Evolutionary conservation across 2,113 vertebrate genomes (phyloP).

Genomic region (Tragelaphus scriptus): DNA sequence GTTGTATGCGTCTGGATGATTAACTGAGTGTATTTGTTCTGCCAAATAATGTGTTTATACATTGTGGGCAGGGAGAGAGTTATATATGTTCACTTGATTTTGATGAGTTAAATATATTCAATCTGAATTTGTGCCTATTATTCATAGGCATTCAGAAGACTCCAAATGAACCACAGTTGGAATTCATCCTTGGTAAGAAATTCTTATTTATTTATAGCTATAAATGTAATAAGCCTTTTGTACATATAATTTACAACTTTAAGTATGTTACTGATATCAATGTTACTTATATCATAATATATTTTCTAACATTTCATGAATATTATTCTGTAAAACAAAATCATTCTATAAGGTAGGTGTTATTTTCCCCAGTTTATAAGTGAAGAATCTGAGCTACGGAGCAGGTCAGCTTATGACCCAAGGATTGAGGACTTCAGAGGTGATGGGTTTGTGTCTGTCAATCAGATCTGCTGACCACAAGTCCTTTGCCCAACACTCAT

Average conservation of each 20-base stretch:
- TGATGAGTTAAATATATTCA: conserved; percentile 26
- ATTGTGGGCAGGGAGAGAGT: background rate
- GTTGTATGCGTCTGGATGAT: background rate
- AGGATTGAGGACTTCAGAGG: background rate
- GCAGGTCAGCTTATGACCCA: background rate
- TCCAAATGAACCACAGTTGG: conserved; percentile 82
- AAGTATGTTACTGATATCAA: background rate
- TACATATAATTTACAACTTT: background rate
- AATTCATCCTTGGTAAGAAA: conserved; percentile 86
- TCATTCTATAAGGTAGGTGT: background rate
- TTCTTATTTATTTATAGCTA: background rate
- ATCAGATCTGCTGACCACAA: rapidly evolving
- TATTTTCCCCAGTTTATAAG: background rate
- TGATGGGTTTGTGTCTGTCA: background rate
- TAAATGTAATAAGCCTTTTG: background rate
- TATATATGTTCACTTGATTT: background rate
- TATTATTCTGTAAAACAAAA: background rate
- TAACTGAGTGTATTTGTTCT: background rate
- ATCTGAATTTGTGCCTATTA: conserved; percentile 28
- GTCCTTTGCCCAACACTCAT: background rate
- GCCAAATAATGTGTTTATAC: background rate
- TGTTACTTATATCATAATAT: background rate
- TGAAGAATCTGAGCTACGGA: background rate
- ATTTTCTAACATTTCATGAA: background rate
- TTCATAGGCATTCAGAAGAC: conserved; percentile 80